Evolutionary conservation across 37 sponge, comb jelly and placozoan genomes (phyloP).

Genomic region (Agelas oroides): DNA sequence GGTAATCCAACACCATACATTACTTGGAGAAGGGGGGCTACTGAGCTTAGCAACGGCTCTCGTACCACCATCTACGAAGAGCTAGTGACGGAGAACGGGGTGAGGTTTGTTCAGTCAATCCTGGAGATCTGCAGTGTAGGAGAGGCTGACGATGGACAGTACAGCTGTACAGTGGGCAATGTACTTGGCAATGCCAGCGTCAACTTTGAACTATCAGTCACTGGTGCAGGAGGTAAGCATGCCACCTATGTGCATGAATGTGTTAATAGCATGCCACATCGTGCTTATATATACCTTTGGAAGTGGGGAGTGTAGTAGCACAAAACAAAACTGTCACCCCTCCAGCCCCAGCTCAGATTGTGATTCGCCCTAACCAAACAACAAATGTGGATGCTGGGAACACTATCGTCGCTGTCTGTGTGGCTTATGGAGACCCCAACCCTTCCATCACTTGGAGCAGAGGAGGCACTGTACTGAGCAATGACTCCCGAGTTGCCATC

Average conservation of each 20-base stretch:
- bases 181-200: neutral
- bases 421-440: slow-evolving; percentile 24
- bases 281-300: too few relatives aligned
- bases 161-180: slow-evolving; percentile 28
- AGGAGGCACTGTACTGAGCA: slow-evolving; percentile 10
- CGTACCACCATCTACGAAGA: slow-evolving; percentile 14
- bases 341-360: neutral
- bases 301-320: too few relatives aligned
- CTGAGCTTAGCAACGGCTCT: neutral
- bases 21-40: neutral
- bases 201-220: neutral
- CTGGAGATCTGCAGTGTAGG: slow-evolving; percentile 30
- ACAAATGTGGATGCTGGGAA: slow-evolving; percentile 8
- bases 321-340: neutral
- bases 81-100: neutral
- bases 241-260: too few relatives aligned
- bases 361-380: slow-evolving; percentile 10
- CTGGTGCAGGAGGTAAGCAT: too few relatives aligned
- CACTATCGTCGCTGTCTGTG: slow-evolving; percentile 17
- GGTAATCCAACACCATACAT: neutral
- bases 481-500: neutral
- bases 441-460: slow-evolving; percentile 20
- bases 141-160: neutral
- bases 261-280: too few relatives aligned
- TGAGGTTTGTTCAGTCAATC: slow-evolving; percentile 19